phyloP scores from a whole-genome alignment of 2,888 invertebrate genomes.

The Bellardia bayeri region DNA sequence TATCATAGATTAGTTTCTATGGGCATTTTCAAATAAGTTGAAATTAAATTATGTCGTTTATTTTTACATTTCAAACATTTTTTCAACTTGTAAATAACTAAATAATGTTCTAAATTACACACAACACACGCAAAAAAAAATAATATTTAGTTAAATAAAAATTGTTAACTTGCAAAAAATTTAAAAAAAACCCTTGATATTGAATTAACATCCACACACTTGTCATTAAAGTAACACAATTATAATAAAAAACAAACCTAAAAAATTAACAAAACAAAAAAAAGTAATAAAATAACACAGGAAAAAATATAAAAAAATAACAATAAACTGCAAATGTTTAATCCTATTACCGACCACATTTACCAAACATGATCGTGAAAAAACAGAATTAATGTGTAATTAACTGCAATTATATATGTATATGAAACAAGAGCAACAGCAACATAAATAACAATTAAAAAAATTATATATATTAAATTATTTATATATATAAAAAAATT shows the following conservation, averaged over 20 bases:
- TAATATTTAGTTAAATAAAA: constrained; percentile 50
- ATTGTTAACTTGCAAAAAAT: constrained; percentile 58
- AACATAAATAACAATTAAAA: constrained; percentile 46
- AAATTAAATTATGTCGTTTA: constrained; percentile 16
- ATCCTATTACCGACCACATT: constrained; percentile 61
- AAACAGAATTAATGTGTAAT: constrained; percentile 63
- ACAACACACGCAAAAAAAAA: constrained; percentile 17
- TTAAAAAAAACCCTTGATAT: constrained; percentile 13
- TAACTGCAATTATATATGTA: constrained; percentile 60
- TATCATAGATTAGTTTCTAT: neutral
- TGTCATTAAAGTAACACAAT: constrained; percentile 53
- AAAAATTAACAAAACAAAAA: constrained; percentile 9
- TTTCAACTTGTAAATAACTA: constrained; percentile 9
- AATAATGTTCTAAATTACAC: constrained; percentile 28
- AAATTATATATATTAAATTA: constrained; percentile 30
- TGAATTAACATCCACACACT: constrained; percentile 47
- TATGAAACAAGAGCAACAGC: constrained; percentile 43
- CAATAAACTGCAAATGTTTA: constrained; percentile 62
- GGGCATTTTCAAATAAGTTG: constrained; percentile 6
- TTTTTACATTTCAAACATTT: neutral
- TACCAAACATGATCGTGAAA: constrained; percentile 34
- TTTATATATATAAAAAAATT: constrained; percentile 41
- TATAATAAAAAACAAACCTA: constrained; percentile 13
- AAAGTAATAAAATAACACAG: constrained; percentile 19
- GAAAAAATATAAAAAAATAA: neutral